Evolutionary conservation across 2,113 vertebrate genomes (phyloP).

Genomic region (Chiloscyllium plagiosum): DNA sequence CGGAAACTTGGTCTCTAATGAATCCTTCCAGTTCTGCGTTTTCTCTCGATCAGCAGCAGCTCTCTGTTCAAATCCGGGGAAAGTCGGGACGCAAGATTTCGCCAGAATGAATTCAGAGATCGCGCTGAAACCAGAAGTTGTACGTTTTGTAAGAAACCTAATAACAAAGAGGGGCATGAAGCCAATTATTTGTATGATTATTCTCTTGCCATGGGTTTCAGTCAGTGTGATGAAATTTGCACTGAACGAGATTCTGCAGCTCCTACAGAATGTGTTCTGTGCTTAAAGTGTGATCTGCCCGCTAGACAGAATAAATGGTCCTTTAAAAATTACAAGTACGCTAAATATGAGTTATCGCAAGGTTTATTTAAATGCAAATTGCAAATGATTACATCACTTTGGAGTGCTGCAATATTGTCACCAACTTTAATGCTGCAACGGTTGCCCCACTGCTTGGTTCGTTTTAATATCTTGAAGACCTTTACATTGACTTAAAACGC

Average conservation of each 20-base stretch:
- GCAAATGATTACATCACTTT: background rate
- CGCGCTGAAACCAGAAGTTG: background rate
- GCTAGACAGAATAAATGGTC: background rate
- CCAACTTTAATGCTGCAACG: background rate
- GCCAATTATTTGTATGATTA: background rate
- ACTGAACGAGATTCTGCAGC: background rate
- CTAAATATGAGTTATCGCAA: background rate
- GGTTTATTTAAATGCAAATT: background rate
- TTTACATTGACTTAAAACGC: background rate
- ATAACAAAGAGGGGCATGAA: background rate
- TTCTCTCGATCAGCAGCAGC: background rate
- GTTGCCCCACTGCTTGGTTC: background rate
- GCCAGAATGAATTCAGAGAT: background rate
- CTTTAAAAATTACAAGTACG: background rate
- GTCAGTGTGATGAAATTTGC: background rate
- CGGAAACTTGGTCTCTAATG: constrained; percentile 7
- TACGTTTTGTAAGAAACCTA: background rate
- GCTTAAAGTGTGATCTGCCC: background rate
- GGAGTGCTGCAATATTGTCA: background rate
- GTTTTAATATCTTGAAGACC: background rate
- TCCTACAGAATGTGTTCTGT: background rate
- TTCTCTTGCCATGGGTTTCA: background rate
- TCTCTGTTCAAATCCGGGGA: background rate
- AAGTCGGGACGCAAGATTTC: background rate
- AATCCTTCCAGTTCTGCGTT: background rate